phyloP scores from a whole-genome alignment of 2,113 vertebrate genomes.

The Megaceryle maxima region DNA sequence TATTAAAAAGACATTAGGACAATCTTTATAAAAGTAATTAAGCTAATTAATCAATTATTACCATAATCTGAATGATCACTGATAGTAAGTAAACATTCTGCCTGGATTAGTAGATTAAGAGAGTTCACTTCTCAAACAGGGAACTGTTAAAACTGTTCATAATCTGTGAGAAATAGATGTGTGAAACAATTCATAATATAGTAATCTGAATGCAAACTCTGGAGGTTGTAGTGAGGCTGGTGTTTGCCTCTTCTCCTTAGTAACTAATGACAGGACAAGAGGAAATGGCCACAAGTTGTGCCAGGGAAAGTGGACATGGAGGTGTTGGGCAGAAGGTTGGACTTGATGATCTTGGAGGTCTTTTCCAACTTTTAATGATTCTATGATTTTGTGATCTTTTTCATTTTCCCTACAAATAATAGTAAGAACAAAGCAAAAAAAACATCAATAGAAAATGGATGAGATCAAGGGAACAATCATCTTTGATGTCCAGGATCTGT shows the following conservation, averaged over 20 bases:
- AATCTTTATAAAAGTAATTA: conserved; percentile 27
- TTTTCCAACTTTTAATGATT: too few species aligned
- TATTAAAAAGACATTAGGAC: conserved; percentile 22
- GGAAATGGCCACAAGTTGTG: too few species aligned
- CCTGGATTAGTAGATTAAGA: conserved; percentile 30
- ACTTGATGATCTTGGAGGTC: too few species aligned
- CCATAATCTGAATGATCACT: conserved; percentile 7
- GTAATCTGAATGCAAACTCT: background rate
- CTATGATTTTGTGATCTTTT: background rate
- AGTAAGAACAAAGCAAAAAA: background rate
- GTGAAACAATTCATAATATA: background rate
- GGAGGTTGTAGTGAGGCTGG: too few species aligned
- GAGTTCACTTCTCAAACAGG: background rate
- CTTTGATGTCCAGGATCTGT: background rate
- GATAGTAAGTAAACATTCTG: conserved; percentile 21
- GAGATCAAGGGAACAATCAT: background rate
- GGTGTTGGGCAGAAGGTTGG: too few species aligned
- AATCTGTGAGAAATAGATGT: background rate
- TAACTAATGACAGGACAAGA: too few species aligned
- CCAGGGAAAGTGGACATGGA: too few species aligned
- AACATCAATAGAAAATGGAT: background rate
- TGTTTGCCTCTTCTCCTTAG: too few species aligned
- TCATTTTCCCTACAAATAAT: background rate
- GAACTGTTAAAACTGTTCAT: background rate
- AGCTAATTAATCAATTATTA: conserved; percentile 24